Evolutionary conservation across 2,113 vertebrate genomes (phyloP), one percentile per base, ranked within the genome.

Genomic region (Zapus hudsonius): DNA sequence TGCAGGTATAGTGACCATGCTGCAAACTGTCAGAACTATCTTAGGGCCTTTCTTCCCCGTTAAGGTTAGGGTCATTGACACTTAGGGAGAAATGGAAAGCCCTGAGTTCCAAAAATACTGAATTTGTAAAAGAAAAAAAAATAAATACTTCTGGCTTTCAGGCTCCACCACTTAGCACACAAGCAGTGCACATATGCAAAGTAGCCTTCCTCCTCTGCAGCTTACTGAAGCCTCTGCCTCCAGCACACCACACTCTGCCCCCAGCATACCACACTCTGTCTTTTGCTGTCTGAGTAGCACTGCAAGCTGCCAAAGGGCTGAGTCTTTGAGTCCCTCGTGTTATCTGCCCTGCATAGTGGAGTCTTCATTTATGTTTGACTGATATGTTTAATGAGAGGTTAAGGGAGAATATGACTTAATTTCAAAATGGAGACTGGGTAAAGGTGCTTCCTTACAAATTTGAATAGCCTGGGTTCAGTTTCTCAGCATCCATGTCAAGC

Each of bases 291-390:
- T 69, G 42, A 64, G 74, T 69, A 82, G 64, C 33, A 69, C 2
- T 86, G 69, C 42, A 38, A 88, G 52, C 25, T n/a, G 19, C n/a
- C 5, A n/a, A 86, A 85, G 59, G 73, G 2, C 42, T 73, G 19
- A 42, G 7, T 55, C 79, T 80, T 80, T 78, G 44, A 84, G 23
- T n/a, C 69, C 74, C n/a, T 87, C 44, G 36, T 85, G 74, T 61
- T 72, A 23, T 44, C 80, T 90, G 44, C 31, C 74, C 42, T 38
- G 10, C 75, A 17, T 31, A 85, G 64, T 44, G 16, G n/a, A 74
- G 76, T 93, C 74, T 82, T 55, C 82, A 63, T 78, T 84, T 89
- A 85, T 80, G 22, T 69, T 84, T 75, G 17, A 29, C 40, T 38
- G 27, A 64, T 70, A 44, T 86, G 11, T 91, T 93, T 90, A 84